Conservation (phyloP, 1,140 invertebrate genomes). For the Papilio xuthus region DNA sequence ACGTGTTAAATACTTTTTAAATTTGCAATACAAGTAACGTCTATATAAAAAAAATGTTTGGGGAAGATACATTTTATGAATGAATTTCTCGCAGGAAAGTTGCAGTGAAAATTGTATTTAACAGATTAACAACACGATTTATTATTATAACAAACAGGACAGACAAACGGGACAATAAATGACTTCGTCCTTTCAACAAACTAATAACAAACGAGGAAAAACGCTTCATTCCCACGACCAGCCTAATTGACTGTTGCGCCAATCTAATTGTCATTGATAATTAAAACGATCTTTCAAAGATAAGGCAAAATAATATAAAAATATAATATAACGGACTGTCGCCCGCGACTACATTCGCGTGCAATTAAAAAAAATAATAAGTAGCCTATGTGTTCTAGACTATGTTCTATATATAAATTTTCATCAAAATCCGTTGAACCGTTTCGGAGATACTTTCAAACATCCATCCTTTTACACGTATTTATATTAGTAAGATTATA, state of each 20-base stretch:
- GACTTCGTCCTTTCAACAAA: constrained; percentile 25
- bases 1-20: too few relatives aligned
- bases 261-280: constrained; percentile 21
- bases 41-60: too few relatives aligned
- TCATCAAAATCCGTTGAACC: too few relatives aligned
- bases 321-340: too few relatives aligned
- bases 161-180: neutral
- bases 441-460: too few relatives aligned
- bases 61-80: neutral
- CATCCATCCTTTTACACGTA: too few relatives aligned
- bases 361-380: too few relatives aligned
- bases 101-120: neutral
- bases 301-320: neutral
- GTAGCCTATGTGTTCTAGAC: too few relatives aligned
- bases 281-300: constrained; percentile 8
- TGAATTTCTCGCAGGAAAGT: neutral
- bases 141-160: neutral
- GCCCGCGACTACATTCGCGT: too few relatives aligned
- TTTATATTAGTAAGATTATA: too few relatives aligned
- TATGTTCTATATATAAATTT: too few relatives aligned
- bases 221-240: neutral
- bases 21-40: too few relatives aligned
- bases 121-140: neutral
- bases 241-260: constrained; percentile 18
- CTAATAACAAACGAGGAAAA: constrained; percentile 24